Base-by-base conservation (phyloP, 2,113 vertebrate species). In the Psilopogon haemacephalus region DNA sequence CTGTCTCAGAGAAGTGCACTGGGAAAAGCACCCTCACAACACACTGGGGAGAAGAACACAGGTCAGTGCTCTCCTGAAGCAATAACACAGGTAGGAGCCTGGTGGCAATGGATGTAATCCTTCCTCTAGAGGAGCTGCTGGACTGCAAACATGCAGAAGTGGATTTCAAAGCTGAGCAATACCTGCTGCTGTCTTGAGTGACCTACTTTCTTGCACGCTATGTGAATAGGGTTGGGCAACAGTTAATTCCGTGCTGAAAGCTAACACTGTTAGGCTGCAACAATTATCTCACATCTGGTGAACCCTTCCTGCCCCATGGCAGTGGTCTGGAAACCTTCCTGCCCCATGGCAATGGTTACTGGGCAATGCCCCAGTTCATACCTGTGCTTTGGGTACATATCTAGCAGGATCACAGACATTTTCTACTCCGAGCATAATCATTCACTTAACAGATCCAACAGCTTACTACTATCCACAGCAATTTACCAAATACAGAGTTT, bases 181-280 rank as follows among this genome's bases (percentile, higher is more conserved):
- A 94, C 90, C 89, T 89, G 91, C 89, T 89, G 91, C 91, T 88
- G 60, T 23, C 82, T 89, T 1, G 7, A 35, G 52, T 92, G 93
- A 96, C 95, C 94, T 93, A 91, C 71, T 95, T 96, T 50, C 68
- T 35, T 79, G 64, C 84, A 80, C 6, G 14, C 84, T 62, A 16
- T 32, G 42, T 65, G 84, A 64, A 46, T 4, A 50, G 54, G 44
- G 50, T 68, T 67, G 56, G 60, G 93, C 64, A 83, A 60, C 13
- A 89, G 72, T n/a, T 64, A 44, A 74, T 32, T 64, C 2, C 0
- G 42, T 48, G 56, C 75, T 86, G 75, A 68, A 88, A 83, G 40
- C 54, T 19, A 33, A 54, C 87, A 75, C 24, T 21, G 13, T 15
- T 30, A 62, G 48, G 72, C 30, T 74, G 78, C 78, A 71, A 24